phyloP scores from a whole-genome alignment of 2,888 invertebrate species.

The Pecten maximus region DNA sequence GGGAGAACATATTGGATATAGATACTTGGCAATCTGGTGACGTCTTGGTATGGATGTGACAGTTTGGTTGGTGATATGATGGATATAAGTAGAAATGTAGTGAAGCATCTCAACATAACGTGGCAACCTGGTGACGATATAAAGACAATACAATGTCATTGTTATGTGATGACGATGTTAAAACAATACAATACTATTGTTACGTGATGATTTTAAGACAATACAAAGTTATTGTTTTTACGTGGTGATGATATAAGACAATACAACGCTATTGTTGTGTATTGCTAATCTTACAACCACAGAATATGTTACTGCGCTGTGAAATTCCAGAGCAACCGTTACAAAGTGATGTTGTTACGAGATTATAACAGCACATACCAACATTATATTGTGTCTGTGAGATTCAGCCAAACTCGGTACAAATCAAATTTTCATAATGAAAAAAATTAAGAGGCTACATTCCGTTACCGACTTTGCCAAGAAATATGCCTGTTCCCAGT shows the following conservation, averaged over 20 bases:
- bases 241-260: no score
- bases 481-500: slow-evolving; percentile 7
- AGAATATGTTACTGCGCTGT: neutral
- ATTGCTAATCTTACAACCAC: neutral
- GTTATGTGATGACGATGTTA: neutral
- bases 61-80: neutral
- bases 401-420: neutral
- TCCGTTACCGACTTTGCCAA: slow-evolving; percentile 22
- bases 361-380: neutral
- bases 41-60: neutral
- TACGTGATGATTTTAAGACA: no score
- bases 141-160: no score
- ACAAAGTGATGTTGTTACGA: neutral
- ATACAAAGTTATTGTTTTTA: no score
- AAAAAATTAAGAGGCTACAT: neutral
- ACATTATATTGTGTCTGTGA: neutral
- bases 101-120: neutral
- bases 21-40: neutral
- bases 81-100: neutral
- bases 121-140: neutral
- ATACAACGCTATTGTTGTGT: neutral
- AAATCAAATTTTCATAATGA: neutral
- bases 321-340: neutral
- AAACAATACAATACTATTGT: neutral
- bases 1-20: neutral